These are phyloP conservation scores for Ligdia adustata DNA, from an alignment of 2,888 invertebrate species.

Conservation along the genomic window DNA sequence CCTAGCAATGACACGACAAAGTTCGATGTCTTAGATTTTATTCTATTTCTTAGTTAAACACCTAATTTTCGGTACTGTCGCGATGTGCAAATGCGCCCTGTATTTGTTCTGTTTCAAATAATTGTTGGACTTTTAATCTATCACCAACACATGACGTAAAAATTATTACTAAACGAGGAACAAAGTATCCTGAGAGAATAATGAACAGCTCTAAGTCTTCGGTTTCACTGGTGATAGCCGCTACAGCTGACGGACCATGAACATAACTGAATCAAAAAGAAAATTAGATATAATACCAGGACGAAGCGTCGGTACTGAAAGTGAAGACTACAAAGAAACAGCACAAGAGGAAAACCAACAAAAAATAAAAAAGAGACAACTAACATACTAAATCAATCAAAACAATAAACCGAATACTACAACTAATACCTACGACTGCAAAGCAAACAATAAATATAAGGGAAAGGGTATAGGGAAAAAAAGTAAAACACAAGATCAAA, in stretches of 20 bases:
- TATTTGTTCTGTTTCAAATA: too few relatives aligned
- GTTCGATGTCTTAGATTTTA: too few relatives aligned
- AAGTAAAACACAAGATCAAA: constrained; percentile 28
- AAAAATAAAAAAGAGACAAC: constrained; percentile 25
- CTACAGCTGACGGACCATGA: constrained; percentile 39
- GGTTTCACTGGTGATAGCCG: constrained; percentile 53
- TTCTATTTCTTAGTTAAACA: too few relatives aligned
- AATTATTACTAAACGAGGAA: constrained; percentile 40
- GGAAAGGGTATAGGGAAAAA: constrained; percentile 28
- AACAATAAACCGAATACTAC: constrained; percentile 25
- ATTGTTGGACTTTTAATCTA: too few relatives aligned
- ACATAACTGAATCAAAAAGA: constrained; percentile 13
- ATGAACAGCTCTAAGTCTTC: constrained; percentile 46
- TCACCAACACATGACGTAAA: constrained; percentile 33
- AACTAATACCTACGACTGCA: constrained; percentile 22
- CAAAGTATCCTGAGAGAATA: constrained; percentile 50
- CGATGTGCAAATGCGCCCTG: too few relatives aligned
- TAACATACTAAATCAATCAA: constrained; percentile 27
- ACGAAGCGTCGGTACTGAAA: constrained; percentile 16
- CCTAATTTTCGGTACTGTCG: too few relatives aligned
- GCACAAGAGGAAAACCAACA: constrained; percentile 20
- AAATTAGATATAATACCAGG: constrained; percentile 11
- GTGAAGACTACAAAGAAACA: constrained; percentile 13
- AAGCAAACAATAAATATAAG: constrained; percentile 26
- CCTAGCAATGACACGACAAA: too few relatives aligned